Base-by-base conservation (phyloP, 2,797 vertebrate species). In the Tympanoctomys barrerae region DNA sequence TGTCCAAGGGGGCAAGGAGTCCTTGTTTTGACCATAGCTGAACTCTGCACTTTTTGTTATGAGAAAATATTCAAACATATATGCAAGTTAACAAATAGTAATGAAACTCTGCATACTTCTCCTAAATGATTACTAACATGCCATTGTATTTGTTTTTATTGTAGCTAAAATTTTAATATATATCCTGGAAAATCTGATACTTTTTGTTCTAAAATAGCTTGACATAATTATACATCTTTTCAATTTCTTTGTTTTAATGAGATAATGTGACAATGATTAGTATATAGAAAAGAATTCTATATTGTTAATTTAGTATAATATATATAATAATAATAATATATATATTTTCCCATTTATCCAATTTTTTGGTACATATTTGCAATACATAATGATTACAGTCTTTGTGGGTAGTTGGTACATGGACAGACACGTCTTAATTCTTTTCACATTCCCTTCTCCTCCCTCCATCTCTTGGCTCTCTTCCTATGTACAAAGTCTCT, bases 151-250 rank as follows among this genome's bases (percentile, higher is more conserved):
- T 87, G 24, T 4, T 70, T 96, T 71, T 57, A 26, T 26, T 26
- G 14, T 16, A 86, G 46, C 33, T 42, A 89, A 64, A 90, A 59
- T 59, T 90, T 88, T 66, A 87, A 95, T 79, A 93, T 31, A 90
- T 78, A 79, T 64, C 14, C 33, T 71, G 5, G 46, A 62, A 1
- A 70, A 75, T 92, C 39, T 91, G 18, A 39, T 31, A 11, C 31
- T 66, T 92, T 92, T 16, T 90, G 61, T 71, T 8, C n/a, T 73
- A 21, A 73, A 73, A 39, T 39, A 12, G 0, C 24, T 73, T 39
- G 70, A 39, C 11, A 36, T 11, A 21, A n/a, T 71, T 71, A 24
- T 73, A 39, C 36, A 73, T 39, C 70, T 39, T 39, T 39, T 73
- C 2, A 39, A 36, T 39, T 73, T 73, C 36, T 39, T 71, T 71